A percentile compares a stretch with the other conserved stretches of the same genome.
Conservation (phyloP, 1,140 invertebrate species). For the Grapholita molesta region DNA sequence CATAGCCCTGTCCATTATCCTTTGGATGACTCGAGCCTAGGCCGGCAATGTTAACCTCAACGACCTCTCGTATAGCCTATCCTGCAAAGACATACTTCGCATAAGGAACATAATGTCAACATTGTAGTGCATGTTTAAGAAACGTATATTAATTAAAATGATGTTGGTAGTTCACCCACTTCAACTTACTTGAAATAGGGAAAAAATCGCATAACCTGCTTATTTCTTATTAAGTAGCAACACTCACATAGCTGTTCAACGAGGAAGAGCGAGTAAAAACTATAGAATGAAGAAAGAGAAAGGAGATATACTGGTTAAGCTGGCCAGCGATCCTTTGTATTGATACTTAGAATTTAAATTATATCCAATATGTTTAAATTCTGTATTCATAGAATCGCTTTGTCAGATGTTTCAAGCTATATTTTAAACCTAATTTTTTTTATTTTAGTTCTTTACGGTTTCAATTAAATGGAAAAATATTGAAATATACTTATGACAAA, state of each 20-base stretch:
- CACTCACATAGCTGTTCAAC: constrained; percentile 29
- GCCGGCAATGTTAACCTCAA: too few species aligned
- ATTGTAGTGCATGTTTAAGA: too few species aligned
- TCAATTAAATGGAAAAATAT: not conserved
- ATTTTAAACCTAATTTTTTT: not conserved
- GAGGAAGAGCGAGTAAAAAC: constrained; percentile 41
- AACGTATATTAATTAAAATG: too few species aligned
- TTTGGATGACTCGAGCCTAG: too few species aligned
- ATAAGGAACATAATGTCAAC: too few species aligned
- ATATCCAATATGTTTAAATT: not conserved
- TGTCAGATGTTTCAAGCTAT: not conserved
- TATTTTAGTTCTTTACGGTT: not conserved
- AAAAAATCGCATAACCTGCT: too few species aligned
- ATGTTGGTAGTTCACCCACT: too few species aligned
- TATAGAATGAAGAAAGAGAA: constrained; percentile 46
- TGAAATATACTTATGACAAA: not conserved
- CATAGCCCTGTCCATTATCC: too few species aligned
- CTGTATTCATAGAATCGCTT: not conserved
- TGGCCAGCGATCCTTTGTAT: constrained; percentile 62
- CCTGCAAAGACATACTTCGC: too few species aligned
- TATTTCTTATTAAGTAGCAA: constrained; percentile 30
- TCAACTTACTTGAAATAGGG: too few species aligned
- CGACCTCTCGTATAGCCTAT: too few species aligned
- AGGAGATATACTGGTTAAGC: constrained; percentile 46
- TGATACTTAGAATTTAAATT: constrained; percentile 29